Evolutionary conservation across 2,888 invertebrate species (phyloP), one percentile per base, ranked within the genome.

Genomic region (Eristalis arbustorum): DNA sequence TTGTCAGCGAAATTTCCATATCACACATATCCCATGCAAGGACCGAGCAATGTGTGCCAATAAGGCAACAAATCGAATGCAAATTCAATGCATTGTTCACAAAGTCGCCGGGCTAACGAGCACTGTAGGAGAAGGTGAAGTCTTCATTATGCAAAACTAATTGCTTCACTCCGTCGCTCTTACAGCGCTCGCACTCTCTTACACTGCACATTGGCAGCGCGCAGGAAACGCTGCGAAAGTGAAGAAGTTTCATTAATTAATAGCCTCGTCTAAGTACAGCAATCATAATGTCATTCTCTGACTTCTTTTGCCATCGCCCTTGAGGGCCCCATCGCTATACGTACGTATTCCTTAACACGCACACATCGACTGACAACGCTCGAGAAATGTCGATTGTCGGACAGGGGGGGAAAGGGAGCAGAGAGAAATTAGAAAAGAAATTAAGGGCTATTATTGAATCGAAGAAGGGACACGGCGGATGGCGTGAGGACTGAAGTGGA

Each of bases 391-490:
- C 18, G 31, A 75, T 74, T 74, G 73, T 68, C 40, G 62, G 67
- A 49, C 25, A 18, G 25, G 23, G 31, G 23, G 10, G 25, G 25
- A n/a, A n/a, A 42, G n/a, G 18, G 56, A n/a, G n/a, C n/a, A n/a
- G 76, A 61, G 64, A 64, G 61, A 69, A 85, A 85, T 83, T 83
- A 78, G 83, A 87, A 87, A 87, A 81, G 78, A 83, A 87, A 87
- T 87, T 83, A 87, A 87, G 87, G 78, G 68, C 87, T 78, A 87
- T 83, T 87, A 87, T 83, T 78, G 87, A 87, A 87, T 83, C 83
- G 87, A 75, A 83, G 83, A 71, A 83, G 83, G 71, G 62, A 73
- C 78, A 87, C 71, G 83, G 78, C 78, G 87, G 83, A 83, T 74
- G 83, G 78, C 78, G 87, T 83, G 83, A n/a, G n/a, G n/a, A n/a